These are phyloP conservation scores for Spongia lamella DNA, from an alignment of 37 sponge, comb jelly and placozoan genomes.

Conservation along the genomic window DNA sequence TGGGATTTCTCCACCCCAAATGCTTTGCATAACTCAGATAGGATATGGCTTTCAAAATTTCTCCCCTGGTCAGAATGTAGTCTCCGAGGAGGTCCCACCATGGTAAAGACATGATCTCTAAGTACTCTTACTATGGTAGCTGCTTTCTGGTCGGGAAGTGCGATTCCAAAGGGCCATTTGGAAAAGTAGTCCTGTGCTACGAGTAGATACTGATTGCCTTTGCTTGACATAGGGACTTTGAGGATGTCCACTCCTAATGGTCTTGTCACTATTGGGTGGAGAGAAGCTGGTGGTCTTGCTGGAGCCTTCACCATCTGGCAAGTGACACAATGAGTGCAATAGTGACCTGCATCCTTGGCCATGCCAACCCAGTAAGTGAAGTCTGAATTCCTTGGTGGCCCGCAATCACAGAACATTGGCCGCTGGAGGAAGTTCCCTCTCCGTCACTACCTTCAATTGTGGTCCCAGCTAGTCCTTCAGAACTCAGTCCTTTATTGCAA, in stretches of 20 bases:
- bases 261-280: not conserved
- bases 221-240: not conserved
- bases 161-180: too few species aligned
- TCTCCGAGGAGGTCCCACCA: not conserved
- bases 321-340: too few species aligned
- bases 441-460: too few species aligned
- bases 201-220: not conserved
- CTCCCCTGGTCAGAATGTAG: not conserved
- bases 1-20: too few species aligned
- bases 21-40: not conserved
- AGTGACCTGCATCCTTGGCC: too few species aligned
- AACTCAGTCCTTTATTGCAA: too few species aligned
- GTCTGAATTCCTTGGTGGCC: too few species aligned
- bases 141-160: not conserved
- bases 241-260: not conserved
- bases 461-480: too few species aligned
- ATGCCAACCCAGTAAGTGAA: too few species aligned
- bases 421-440: too few species aligned
- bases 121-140: not conserved
- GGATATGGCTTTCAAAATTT: not conserved
- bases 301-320: slow-evolving; percentile 3
- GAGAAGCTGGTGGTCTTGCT: not conserved
- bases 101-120: not conserved
- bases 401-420: too few species aligned
- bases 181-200: not conserved